Conservation (phyloP, 2,113 vertebrate species). For the Macroglossus sobrinus region DNA sequence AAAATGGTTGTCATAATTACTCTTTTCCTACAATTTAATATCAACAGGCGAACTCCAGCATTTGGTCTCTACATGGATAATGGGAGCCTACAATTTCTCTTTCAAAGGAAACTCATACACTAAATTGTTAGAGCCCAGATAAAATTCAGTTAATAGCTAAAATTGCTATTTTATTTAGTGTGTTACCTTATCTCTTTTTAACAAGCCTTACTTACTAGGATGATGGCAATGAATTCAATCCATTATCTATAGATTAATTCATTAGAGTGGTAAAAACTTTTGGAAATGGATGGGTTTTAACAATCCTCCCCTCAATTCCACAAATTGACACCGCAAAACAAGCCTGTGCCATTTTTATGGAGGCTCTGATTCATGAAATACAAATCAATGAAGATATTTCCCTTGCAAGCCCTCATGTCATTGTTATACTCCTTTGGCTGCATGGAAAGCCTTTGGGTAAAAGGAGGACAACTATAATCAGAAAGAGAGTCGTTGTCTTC, state of each 20-base stretch:
- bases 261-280: constrained; percentile 63
- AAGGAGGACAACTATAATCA: constrained; percentile 44
- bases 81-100: background rate
- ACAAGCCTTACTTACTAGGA: constrained; percentile 45
- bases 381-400: constrained; percentile 61
- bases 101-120: constrained; percentile 59
- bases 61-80: background rate
- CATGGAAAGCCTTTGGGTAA: constrained; percentile 7
- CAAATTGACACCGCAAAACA: constrained; percentile 63
- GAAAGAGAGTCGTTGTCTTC: constrained; percentile 40
- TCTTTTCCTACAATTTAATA: background rate
- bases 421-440: constrained; percentile 12
- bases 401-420: constrained; percentile 18
- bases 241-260: constrained; percentile 71
- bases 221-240: constrained; percentile 42
- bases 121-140: constrained; percentile 49
- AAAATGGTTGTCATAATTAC: background rate
- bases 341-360: constrained; percentile 42
- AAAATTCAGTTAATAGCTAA: constrained; percentile 69
- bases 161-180: constrained; percentile 67
- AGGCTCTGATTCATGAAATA: constrained; percentile 46
- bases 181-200: constrained; percentile 53
- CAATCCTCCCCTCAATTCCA: constrained; percentile 19
- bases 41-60: background rate
- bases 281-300: constrained; percentile 59